These are phyloP conservation scores for Tetranychus cinnabarinus DNA, from an alignment of 1,140 invertebrate species.

Conservation along the genomic window DNA sequence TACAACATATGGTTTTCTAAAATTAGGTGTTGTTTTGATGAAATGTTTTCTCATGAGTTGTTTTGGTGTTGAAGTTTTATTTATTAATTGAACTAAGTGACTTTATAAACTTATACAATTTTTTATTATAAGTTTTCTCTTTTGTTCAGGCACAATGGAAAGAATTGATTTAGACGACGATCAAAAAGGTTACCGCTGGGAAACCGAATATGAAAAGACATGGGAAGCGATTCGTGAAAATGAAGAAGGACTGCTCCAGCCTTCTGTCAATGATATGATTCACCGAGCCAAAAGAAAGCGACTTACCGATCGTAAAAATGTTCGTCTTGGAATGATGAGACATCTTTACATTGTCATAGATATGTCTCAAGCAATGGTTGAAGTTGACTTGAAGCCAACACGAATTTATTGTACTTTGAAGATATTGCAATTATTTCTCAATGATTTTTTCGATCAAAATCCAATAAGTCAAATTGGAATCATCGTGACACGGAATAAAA, in stretches of 20 bases:
- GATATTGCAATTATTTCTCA: slow-evolving; percentile 62
- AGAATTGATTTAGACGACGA: slow-evolving; percentile 36
- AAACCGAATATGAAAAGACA: slow-evolving; percentile 88
- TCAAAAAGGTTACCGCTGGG: slow-evolving; percentile 79
- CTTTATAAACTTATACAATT: no score
- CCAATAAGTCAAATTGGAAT: slow-evolving; percentile 90
- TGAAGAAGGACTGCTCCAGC: slow-evolving; percentile 66
- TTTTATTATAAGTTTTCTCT: no score
- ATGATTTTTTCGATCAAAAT: slow-evolving; percentile 95
- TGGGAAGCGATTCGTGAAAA: slow-evolving; percentile 94
- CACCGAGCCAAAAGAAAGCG: slow-evolving; percentile 59
- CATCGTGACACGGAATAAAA: slow-evolving; percentile 70
- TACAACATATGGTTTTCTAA: no score
- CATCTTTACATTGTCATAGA: slow-evolving; percentile 78
- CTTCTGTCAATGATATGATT: slow-evolving; percentile 66
- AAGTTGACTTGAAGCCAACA: slow-evolving; percentile 86
- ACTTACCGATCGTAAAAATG: slow-evolving; percentile 39
- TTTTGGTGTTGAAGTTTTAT: no score
- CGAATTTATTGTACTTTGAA: slow-evolving; percentile 64
- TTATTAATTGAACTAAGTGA: no score
- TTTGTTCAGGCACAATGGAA: no score
- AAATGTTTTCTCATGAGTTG: no score
- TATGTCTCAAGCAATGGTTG: slow-evolving; percentile 72
- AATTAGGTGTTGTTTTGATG: no score
- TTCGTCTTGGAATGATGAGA: slow-evolving; percentile 80